Evolutionary conservation across 1,140 invertebrate species (phyloP).

Genomic region (Euura saliciscinereae): DNA sequence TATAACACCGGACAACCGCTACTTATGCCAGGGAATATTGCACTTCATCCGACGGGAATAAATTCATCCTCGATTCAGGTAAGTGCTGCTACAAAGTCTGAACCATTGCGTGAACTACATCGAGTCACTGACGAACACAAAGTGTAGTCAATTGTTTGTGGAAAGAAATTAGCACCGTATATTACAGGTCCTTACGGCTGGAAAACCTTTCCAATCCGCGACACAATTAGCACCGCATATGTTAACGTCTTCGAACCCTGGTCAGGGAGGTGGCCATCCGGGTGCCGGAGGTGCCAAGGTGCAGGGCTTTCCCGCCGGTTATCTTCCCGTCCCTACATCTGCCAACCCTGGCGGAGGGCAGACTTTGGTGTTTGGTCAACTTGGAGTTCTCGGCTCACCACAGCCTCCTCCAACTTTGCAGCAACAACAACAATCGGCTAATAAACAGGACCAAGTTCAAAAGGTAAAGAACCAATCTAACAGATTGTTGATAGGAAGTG

Average conservation of each 20-base stretch:
- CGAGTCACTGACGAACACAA: not conserved
- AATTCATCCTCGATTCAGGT: constrained; percentile 82
- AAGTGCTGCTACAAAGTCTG: constrained; percentile 20
- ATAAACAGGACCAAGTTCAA: constrained; percentile 55
- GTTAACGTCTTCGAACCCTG: constrained; percentile 67
- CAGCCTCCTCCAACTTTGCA: constrained; percentile 59
- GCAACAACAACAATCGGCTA: constrained; percentile 52
- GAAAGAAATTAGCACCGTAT: constrained; percentile 14
- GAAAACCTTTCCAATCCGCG: constrained; percentile 78
- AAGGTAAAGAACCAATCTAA: constrained; percentile 37
- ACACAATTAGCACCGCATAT: constrained; percentile 79
- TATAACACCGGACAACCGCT: constrained; percentile 77
- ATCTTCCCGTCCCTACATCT: constrained; percentile 76
- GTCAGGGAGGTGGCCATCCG: constrained; percentile 72
- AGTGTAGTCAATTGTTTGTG: constrained; percentile 15
- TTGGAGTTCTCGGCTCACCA: constrained; percentile 76
- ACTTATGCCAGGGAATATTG: constrained; percentile 80
- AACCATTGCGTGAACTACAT: not conserved
- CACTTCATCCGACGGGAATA: constrained; percentile 73
- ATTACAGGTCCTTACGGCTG: constrained; percentile 74
- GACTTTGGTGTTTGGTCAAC: constrained; percentile 81
- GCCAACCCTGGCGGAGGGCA: constrained; percentile 76
- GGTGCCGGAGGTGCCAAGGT: constrained; percentile 66
- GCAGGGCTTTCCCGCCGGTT: constrained; percentile 60
- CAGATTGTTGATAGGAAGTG: too few relatives aligned